Evolutionary conservation across 2,797 vertebrate species (phyloP).

Genomic region (Lutjanus campechanus): DNA sequence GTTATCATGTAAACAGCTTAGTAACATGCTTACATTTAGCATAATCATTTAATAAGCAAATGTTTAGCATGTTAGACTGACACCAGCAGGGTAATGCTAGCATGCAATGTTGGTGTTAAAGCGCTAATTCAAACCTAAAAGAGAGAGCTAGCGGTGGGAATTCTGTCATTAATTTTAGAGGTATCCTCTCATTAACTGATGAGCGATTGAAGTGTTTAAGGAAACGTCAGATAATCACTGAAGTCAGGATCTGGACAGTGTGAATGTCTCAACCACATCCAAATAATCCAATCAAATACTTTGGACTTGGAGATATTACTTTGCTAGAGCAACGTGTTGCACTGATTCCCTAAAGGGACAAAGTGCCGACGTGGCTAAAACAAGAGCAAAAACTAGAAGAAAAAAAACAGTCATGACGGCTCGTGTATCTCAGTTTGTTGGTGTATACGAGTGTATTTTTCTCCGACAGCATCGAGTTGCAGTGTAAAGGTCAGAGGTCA

Average conservation of each 20-base stretch:
- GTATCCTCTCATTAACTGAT: not conserved
- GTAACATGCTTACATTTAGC: too few species aligned
- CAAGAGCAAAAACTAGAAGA: not conserved
- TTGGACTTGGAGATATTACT: not conserved
- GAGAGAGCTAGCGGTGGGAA: not conserved
- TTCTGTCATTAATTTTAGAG: not conserved
- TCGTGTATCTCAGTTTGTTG: not conserved
- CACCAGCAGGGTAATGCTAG: not conserved
- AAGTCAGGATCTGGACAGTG: not conserved
- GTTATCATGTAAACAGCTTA: too few species aligned
- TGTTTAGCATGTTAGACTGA: not conserved
- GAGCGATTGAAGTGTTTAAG: not conserved
- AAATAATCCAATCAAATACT: not conserved
- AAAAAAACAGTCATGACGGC: not conserved
- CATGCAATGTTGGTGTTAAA: not conserved
- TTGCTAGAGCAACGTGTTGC: not conserved
- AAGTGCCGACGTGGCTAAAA: not conserved
- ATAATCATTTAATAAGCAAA: too few species aligned
- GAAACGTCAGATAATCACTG: not conserved
- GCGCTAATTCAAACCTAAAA: not conserved
- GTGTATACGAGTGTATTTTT: conserved; percentile 9
- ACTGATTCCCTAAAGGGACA: not conserved
- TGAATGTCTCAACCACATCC: not conserved
- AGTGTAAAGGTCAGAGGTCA: conserved; percentile 54
- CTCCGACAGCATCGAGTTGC: conserved; percentile 25